These are phyloP conservation scores for Epinotia bilunana DNA, from an alignment of 2,888 invertebrate genomes.

Conservation along the genomic window DNA sequence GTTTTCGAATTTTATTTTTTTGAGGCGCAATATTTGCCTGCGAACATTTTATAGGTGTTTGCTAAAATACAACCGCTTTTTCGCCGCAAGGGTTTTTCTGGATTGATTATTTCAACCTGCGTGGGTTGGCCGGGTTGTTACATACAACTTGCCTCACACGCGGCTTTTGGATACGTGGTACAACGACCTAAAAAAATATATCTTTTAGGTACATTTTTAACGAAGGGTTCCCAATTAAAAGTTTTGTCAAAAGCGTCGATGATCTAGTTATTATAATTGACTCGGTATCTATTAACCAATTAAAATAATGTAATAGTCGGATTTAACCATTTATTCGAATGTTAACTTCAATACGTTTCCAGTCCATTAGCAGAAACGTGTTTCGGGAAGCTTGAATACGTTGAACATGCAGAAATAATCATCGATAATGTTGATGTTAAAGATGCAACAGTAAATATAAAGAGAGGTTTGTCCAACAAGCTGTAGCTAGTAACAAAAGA, in stretches of 20 bases:
- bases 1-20: slow-evolving; percentile 38
- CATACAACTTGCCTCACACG: neutral
- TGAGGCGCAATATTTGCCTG: slow-evolving; percentile 25
- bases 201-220: neutral
- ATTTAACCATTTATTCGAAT: slow-evolving; percentile 22
- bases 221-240: neutral
- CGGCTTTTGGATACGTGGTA: neutral
- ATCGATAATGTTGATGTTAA: neutral
- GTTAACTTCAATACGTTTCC: slow-evolving; percentile 42
- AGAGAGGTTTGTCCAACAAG: neutral
- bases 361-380: slow-evolving; percentile 41
- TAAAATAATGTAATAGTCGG: slow-evolving; percentile 22
- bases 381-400: slow-evolving; percentile 21
- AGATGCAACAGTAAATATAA: neutral
- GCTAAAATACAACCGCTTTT: slow-evolving; percentile 26
- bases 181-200: neutral
- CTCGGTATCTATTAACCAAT: slow-evolving; percentile 32
- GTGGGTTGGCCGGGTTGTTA: neutral
- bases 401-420: neutral
- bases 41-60: slow-evolving; percentile 37
- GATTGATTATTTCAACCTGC: slow-evolving; percentile 28
- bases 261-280: slow-evolving; percentile 28
- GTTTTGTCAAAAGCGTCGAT: slow-evolving; percentile 26
- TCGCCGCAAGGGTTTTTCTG: slow-evolving; percentile 28
- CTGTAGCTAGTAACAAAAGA: neutral